Evolutionary conservation across 2,888 invertebrate genomes (phyloP).

Genomic region (Rotaria socialis): DNA sequence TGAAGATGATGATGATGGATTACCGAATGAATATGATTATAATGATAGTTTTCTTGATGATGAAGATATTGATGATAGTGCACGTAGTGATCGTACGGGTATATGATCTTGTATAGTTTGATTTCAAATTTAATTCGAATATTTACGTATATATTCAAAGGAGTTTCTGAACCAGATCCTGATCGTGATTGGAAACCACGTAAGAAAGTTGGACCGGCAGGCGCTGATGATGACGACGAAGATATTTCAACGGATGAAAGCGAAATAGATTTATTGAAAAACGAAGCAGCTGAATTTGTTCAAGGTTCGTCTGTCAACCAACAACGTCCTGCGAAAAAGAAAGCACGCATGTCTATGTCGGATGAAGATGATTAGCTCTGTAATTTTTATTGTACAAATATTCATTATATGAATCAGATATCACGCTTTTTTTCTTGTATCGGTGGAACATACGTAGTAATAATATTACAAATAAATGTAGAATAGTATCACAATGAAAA

Average conservation of each 20-base stretch:
- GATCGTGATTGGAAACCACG: background rate
- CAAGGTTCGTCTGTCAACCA: background rate
- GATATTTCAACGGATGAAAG: background rate
- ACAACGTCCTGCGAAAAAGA: background rate
- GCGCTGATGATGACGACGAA: background rate
- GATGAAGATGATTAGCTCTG: background rate
- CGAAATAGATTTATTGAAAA: background rate
- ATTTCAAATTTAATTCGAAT: too few species aligned
- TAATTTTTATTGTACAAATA: background rate
- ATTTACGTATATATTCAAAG: too few species aligned
- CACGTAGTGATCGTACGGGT: background rate
- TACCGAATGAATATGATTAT: slow-evolving; percentile 33
- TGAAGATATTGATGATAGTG: background rate
- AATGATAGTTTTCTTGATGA: slow-evolving; percentile 32
- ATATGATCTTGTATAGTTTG: background rate
- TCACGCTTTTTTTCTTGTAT: too few species aligned
- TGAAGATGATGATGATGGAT: slow-evolving; percentile 25
- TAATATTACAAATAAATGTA: too few species aligned
- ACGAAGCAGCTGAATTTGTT: background rate
- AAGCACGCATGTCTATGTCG: background rate
- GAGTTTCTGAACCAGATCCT: background rate
- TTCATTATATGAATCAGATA: too few species aligned
- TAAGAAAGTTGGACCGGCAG: background rate
- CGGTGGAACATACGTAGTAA: too few species aligned
- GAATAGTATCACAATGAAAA: too few species aligned